Conservation (phyloP, 2,113 vertebrate genomes). For the Hipposideros armiger region DNA sequence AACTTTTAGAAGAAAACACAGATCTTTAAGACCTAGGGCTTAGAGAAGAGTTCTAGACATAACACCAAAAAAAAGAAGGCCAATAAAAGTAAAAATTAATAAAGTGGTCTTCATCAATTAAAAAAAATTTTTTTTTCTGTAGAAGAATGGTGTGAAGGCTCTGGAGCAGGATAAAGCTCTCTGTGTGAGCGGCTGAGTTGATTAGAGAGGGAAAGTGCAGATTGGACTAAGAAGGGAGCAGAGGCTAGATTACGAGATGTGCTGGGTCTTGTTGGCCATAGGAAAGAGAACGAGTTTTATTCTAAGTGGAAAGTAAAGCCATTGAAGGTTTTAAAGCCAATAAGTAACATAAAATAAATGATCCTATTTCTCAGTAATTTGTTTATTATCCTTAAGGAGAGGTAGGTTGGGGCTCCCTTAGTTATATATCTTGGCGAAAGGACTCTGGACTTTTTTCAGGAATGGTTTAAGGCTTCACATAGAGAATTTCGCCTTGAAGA, state of each 20-base stretch:
- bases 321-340: neutral
- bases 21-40: neutral
- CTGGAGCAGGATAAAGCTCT: neutral
- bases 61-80: neutral
- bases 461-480: neutral
- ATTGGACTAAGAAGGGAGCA: neutral
- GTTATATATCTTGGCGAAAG: neutral
- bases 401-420: neutral
- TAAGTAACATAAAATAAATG: neutral
- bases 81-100: neutral
- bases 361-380: neutral
- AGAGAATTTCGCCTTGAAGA: neutral
- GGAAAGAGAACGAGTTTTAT: neutral
- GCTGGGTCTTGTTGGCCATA: neutral
- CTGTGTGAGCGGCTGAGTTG: neutral
- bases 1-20: neutral
- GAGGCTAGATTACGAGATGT: neutral
- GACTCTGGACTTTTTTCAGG: neutral
- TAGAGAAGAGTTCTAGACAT: neutral
- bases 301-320: neutral
- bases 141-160: neutral
- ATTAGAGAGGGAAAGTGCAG: neutral
- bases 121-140: neutral
- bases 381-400: neutral
- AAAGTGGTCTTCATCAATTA: neutral